These are phyloP conservation scores for Pteronotus mesoamericanus DNA, from an alignment of 2,797 vertebrate genomes.

Conservation along the genomic window DNA sequence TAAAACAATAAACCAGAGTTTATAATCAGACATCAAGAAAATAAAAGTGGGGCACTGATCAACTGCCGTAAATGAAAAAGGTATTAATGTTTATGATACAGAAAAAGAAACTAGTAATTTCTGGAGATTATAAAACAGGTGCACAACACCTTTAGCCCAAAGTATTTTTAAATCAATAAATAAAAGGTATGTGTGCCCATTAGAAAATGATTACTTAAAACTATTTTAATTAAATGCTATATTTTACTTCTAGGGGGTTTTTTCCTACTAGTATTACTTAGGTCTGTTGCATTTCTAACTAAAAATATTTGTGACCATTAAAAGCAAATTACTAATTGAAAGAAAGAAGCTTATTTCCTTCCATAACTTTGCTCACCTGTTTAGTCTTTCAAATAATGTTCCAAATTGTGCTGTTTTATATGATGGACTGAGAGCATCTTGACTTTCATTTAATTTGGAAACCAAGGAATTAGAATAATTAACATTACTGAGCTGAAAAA, in stretches of 20 bases:
- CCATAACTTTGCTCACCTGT: constrained; percentile 71
- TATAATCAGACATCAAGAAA: background rate
- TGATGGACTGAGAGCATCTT: constrained; percentile 56
- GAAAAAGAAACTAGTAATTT: background rate
- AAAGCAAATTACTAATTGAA: constrained; percentile 9
- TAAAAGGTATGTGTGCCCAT: background rate
- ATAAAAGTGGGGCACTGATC: background rate
- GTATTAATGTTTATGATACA: background rate
- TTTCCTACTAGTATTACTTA: background rate
- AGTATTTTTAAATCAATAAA: constrained; percentile 24
- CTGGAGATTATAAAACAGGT: background rate
- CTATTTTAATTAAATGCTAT: background rate
- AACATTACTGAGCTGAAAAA: constrained; percentile 77
- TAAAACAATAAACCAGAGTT: background rate
- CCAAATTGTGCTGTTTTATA: constrained; percentile 45
- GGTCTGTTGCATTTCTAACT: background rate
- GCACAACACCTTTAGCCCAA: background rate
- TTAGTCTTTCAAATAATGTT: constrained; percentile 56
- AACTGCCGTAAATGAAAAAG: background rate
- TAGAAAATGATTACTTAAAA: constrained; percentile 23
- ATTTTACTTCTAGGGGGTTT: background rate
- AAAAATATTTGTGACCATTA: background rate
- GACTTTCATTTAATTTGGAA: constrained; percentile 47
- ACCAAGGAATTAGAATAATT: constrained; percentile 74
- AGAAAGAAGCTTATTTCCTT: background rate